These are phyloP conservation scores for Platanista minor DNA, from an alignment of 2,113 vertebrate genomes.

Conservation along the genomic window DNA sequence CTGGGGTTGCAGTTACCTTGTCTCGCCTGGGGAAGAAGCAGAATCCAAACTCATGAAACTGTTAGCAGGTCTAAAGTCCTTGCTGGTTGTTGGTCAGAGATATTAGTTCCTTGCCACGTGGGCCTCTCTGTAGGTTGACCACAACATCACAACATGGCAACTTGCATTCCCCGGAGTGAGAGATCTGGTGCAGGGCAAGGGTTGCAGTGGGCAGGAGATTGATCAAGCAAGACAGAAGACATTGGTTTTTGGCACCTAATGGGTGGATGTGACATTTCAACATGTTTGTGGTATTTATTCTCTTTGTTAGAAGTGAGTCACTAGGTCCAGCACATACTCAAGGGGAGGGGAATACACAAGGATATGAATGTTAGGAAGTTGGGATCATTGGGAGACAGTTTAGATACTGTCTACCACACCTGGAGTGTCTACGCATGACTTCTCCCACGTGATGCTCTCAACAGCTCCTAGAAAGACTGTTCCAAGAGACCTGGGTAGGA, in stretches of 20 bases:
- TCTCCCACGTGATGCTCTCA: neutral
- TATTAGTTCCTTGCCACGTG: neutral
- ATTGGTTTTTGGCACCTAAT: neutral
- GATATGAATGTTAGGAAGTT: neutral
- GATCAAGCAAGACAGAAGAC: neutral
- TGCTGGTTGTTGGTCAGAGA: neutral
- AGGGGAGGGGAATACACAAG: neutral
- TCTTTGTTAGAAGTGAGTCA: neutral
- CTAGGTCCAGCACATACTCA: neutral
- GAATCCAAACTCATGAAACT: neutral
- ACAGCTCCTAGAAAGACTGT: neutral
- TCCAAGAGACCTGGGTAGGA: neutral
- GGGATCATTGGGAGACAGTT: neutral
- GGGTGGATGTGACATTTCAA: neutral
- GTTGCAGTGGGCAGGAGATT: neutral
- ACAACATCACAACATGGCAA: accelerated
- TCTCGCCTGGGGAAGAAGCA: neutral
- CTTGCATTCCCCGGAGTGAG: neutral
- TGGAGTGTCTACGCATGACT: accelerated
- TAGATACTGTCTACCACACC: neutral
- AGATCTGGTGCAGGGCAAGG: neutral
- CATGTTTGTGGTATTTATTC: neutral
- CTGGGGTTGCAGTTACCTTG: neutral
- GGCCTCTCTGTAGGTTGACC: neutral
- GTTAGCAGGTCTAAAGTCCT: neutral